These are phyloP conservation scores for Epinephelus lanceolatus DNA, from an alignment of 2,113 vertebrate genomes.

Conservation along the genomic window DNA sequence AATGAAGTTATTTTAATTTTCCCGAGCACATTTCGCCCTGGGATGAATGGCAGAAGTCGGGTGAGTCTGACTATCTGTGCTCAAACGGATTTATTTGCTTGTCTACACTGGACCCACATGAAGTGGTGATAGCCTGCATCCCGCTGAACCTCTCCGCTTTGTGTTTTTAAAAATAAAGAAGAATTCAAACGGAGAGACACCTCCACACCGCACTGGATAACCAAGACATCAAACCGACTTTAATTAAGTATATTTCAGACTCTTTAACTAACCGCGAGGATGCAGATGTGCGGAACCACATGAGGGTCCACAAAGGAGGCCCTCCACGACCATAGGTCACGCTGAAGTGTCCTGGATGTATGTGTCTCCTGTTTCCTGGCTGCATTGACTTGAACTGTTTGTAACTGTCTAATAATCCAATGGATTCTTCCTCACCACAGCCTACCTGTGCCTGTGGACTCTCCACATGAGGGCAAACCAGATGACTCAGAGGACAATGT, in stretches of 20 bases:
- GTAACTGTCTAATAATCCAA: conserved; percentile 39
- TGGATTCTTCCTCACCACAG: conserved; percentile 61
- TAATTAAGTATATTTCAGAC: neutral
- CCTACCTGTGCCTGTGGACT: conserved; percentile 60
- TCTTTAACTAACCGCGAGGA: conserved; percentile 15
- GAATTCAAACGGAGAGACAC: conserved; percentile 12
- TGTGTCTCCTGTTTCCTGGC: conserved; percentile 37
- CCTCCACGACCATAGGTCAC: conserved; percentile 70
- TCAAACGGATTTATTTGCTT: conserved; percentile 49
- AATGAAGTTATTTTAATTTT: neutral
- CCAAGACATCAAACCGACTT: neutral
- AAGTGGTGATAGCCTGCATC: conserved; percentile 53
- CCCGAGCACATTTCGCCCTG: conserved; percentile 14
- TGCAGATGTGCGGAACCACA: conserved; percentile 73
- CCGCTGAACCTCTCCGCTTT: conserved; percentile 61
- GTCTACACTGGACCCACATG: conserved; percentile 73
- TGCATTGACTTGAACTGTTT: conserved; percentile 51
- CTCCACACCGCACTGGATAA: conserved; percentile 37
- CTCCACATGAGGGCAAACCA: conserved; percentile 61
- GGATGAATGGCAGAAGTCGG: conserved; percentile 73
- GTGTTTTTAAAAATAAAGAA: conserved; percentile 36
- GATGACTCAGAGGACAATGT: conserved; percentile 73
- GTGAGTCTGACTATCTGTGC: conserved; percentile 54
- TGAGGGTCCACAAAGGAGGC: conserved; percentile 74
- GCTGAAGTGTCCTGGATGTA: conserved; percentile 58